These are phyloP conservation scores for Sitodiplosis mosellana DNA, from an alignment of 1,140 invertebrate species.

Conservation along the genomic window DNA sequence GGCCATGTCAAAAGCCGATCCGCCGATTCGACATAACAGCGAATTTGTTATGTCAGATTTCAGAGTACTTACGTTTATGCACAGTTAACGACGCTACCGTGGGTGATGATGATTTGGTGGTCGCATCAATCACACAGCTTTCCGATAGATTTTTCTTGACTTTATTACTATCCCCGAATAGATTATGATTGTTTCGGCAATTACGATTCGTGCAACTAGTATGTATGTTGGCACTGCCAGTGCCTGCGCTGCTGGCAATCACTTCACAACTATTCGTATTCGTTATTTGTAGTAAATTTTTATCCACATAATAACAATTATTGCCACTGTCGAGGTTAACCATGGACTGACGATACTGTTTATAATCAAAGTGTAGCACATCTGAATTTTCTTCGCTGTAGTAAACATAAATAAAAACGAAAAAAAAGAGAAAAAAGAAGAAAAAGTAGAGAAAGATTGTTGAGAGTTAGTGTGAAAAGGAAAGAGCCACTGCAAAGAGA, in stretches of 20 bases:
- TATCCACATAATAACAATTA: neutral
- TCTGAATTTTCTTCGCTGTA: conserved; percentile 1
- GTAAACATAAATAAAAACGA: neutral
- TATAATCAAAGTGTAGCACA: conserved; percentile 1
- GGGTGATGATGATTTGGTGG: neutral
- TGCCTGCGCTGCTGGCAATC: neutral
- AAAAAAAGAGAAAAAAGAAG: neutral
- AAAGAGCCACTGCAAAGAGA: no score
- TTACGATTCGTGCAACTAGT: no score
- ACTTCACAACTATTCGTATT: conserved; percentile 1
- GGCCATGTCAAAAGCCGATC: no score
- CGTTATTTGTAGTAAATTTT: conserved; percentile 1
- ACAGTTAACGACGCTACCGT: no score
- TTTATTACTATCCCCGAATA: neutral
- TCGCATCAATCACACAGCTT: neutral
- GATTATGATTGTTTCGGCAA: no score
- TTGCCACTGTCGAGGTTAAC: conserved; percentile 1
- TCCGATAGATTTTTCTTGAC: conserved; percentile 1
- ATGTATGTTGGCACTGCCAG: no score
- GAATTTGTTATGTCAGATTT: no score
- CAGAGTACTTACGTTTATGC: no score
- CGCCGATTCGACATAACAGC: no score
- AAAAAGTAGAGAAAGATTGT: neutral
- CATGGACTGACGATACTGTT: conserved; percentile 1
- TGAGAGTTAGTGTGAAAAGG: no score